phyloP scores from a whole-genome alignment of 2,888 invertebrate species.

The Hecatera dysodea region DNA sequence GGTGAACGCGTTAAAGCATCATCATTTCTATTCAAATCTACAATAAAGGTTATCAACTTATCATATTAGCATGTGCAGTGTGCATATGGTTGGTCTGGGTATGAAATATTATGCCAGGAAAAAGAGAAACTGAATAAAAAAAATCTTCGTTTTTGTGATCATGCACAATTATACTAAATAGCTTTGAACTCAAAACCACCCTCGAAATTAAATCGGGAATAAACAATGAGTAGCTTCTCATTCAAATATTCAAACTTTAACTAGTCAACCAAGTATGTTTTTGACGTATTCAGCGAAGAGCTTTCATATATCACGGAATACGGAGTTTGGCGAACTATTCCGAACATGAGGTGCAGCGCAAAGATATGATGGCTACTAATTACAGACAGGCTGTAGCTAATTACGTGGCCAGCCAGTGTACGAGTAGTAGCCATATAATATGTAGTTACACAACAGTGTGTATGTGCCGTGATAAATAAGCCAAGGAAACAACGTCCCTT shows the following conservation, averaged over 20 bases:
- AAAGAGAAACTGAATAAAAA: too few relatives aligned
- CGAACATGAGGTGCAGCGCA: conserved; percentile 18
- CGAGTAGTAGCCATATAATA: background rate
- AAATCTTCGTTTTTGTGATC: too few relatives aligned
- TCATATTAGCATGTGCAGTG: too few relatives aligned
- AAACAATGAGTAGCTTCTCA: background rate
- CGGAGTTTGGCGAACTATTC: conserved; percentile 36
- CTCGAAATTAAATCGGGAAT: background rate
- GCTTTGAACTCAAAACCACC: background rate
- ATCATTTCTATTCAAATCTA: too few relatives aligned
- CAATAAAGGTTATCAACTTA: too few relatives aligned
- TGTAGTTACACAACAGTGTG: background rate
- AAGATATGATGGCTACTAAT: conserved; percentile 39
- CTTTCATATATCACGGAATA: conserved; percentile 29
- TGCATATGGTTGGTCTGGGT: too few relatives aligned
- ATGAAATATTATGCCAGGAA: too few relatives aligned
- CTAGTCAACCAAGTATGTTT: conserved; percentile 15
- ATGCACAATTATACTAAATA: background rate
- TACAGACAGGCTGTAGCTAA: conserved; percentile 20
- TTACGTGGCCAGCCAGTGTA: conserved; percentile 14
- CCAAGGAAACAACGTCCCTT: background rate
- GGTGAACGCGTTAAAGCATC: too few relatives aligned
- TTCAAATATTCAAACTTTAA: conserved; percentile 13
- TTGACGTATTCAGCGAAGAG: conserved; percentile 23
- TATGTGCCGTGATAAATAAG: conserved; percentile 13